These are phyloP conservation scores for Iguana delicatissima DNA, from an alignment of 2,797 vertebrate species.

Conservation along the genomic window DNA sequence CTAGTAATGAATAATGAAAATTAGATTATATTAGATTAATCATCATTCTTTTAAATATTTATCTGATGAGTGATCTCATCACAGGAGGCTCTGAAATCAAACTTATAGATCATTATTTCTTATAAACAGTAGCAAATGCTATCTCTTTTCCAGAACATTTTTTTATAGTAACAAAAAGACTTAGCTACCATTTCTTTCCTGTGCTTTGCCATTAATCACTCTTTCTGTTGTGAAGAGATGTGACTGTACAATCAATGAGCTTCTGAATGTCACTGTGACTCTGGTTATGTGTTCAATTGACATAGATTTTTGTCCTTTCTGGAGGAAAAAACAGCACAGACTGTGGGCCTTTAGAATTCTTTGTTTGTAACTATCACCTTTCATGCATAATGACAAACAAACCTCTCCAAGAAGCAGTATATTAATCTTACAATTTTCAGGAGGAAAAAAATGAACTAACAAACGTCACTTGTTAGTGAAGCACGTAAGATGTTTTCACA, in stretches of 20 bases:
- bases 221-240: rapidly evolving
- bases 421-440: not conserved
- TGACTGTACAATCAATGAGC: rapidly evolving
- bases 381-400: not conserved
- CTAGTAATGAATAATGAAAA: not conserved
- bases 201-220: rapidly evolving
- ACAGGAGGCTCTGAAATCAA: not conserved
- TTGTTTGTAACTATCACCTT: constrained; percentile 19
- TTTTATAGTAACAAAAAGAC: rapidly evolving
- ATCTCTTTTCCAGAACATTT: rapidly evolving
- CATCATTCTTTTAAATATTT: not conserved
- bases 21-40: no score
- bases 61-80: not conserved
- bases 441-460: not conserved
- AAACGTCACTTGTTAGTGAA: not conserved
- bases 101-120: not conserved
- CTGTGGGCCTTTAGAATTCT: constrained; percentile 20
- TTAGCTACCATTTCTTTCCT: not conserved
- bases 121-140: rapidly evolving
- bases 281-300: not conserved
- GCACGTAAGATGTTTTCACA: not conserved
- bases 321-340: no score
- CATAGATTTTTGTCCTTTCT: constrained; percentile 12
- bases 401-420: not conserved
- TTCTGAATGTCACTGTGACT: rapidly evolving